phyloP scores from a whole-genome alignment of 2,888 invertebrate species.

The Pristionchus fissidentatus region DNA sequence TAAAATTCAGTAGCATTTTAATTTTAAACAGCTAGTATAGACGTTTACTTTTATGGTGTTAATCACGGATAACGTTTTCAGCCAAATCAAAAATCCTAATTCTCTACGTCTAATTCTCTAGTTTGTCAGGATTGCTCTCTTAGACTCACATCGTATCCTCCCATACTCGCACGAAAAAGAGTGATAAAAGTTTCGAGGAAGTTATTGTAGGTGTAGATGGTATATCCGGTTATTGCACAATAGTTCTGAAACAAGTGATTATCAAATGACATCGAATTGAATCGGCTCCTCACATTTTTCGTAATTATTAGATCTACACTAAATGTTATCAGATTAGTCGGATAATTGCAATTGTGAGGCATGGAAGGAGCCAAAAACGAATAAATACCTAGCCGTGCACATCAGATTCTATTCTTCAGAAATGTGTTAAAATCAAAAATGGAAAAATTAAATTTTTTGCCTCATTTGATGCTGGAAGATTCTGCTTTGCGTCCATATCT shows the following conservation, averaged over 20 bases:
- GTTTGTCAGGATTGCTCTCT: neutral
- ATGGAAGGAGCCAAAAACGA: too few species aligned
- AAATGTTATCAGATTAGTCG: too few species aligned
- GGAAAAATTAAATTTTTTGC: constrained; percentile 14
- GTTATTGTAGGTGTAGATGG: constrained; percentile 79
- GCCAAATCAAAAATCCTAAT: neutral
- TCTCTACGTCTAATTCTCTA: neutral
- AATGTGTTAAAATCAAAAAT: neutral
- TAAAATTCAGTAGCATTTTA: too few species aligned
- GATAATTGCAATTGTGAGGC: too few species aligned
- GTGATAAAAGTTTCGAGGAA: constrained; percentile 97
- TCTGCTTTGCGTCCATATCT: constrained; percentile 78
- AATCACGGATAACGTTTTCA: too few species aligned
- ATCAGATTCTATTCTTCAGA: constrained; percentile 43
- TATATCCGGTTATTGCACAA: constrained; percentile 59
- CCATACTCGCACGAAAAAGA: constrained; percentile 95
- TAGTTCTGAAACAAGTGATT: constrained; percentile 29
- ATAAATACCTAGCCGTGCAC: too few species aligned
- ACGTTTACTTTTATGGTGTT: too few species aligned
- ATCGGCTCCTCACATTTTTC: too few species aligned
- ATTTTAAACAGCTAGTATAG: too few species aligned
- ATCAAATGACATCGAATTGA: neutral
- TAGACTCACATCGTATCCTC: constrained; percentile 91
- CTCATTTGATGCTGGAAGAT: constrained; percentile 57
- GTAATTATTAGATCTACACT: too few species aligned